Conservation (phyloP, 2,888 invertebrate species). For the Rambutsinella grinnellia region DNA sequence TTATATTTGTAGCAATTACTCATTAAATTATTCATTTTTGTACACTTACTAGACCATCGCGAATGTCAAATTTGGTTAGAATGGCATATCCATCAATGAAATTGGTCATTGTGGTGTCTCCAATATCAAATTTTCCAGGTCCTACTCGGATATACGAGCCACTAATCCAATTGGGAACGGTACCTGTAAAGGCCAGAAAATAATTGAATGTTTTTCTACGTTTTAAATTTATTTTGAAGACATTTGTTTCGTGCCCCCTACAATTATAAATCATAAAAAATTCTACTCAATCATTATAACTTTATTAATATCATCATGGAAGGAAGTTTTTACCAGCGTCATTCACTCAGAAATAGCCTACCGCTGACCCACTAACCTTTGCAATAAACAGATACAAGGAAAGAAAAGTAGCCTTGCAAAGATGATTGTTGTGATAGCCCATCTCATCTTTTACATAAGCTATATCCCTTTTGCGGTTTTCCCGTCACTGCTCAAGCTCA, state of each 20-base stretch:
- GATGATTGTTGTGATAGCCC: neutral
- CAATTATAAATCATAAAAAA: neutral
- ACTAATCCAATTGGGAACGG: slow-evolving; percentile 70
- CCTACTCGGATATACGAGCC: slow-evolving; percentile 71
- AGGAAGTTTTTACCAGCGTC: slow-evolving; percentile 21
- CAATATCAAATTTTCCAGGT: slow-evolving; percentile 71
- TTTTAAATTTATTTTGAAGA: too few species aligned
- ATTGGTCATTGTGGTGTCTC: slow-evolving; percentile 70
- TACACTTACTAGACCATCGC: slow-evolving; percentile 68
- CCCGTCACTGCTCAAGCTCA: slow-evolving; percentile 9
- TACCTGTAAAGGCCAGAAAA: slow-evolving; percentile 64
- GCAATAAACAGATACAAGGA: slow-evolving; percentile 41
- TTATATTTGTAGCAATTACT: neutral
- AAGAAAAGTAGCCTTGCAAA: slow-evolving; percentile 19
- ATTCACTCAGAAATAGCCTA: neutral
- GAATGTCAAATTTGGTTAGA: slow-evolving; percentile 70
- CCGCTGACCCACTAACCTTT: slow-evolving; percentile 55
- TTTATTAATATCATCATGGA: slow-evolving; percentile 7
- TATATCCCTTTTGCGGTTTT: slow-evolving; percentile 1
- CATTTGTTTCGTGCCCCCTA: neutral
- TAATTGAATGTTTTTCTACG: neutral
- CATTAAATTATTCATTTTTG: neutral
- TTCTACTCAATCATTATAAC: neutral
- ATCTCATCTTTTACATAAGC: slow-evolving; percentile 3
- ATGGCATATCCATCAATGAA: slow-evolving; percentile 72